Percentiles rank a stretch among this genome's conserved stretches.
These are phyloP conservation scores for Drosophila algonquin DNA, from an alignment of 2,888 invertebrate genomes.

Conservation along the genomic window DNA sequence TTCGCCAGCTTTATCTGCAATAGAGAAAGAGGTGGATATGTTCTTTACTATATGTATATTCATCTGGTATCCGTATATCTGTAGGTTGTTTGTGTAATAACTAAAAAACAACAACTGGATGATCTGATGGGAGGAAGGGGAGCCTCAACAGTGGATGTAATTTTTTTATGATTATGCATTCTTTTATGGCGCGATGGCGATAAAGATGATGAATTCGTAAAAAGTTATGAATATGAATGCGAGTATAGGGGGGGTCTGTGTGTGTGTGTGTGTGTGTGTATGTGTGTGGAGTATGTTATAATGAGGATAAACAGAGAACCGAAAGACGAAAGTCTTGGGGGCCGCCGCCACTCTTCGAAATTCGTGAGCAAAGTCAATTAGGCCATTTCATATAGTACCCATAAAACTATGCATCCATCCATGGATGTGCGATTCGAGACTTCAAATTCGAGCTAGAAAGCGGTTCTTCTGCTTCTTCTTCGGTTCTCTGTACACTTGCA, in stretches of 20 bases:
- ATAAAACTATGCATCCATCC: constrained; percentile 36
- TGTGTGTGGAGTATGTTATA: not conserved
- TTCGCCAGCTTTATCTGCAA: constrained; percentile 83
- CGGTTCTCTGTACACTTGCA: constrained; percentile 2
- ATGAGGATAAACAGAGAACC: constrained; percentile 26
- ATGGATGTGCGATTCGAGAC: constrained; percentile 14
- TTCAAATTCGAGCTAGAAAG: constrained; percentile 45
- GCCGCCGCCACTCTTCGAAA: constrained; percentile 26
- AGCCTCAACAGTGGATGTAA: constrained; percentile 39
- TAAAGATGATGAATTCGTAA: constrained; percentile 67
- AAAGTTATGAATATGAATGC: constrained; percentile 65
- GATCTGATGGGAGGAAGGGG: constrained; percentile 20
- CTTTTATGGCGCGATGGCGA: constrained; percentile 62
- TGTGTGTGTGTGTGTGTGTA: not conserved
- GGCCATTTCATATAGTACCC: constrained; percentile 26
- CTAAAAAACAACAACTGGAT: constrained; percentile 44
- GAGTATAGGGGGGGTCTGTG: not conserved
- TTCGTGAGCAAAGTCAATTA: constrained; percentile 75
- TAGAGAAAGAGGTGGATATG: constrained; percentile 25
- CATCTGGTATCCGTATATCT: constrained; percentile 18
- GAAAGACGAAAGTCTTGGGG: not conserved
- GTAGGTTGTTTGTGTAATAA: constrained; percentile 41
- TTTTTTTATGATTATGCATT: constrained; percentile 64
- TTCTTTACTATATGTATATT: constrained; percentile 9
- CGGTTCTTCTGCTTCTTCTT: constrained; percentile 3